These are phyloP conservation scores for Nibea albiflora DNA, from an alignment of 2,113 vertebrate species.

Conservation along the genomic window DNA sequence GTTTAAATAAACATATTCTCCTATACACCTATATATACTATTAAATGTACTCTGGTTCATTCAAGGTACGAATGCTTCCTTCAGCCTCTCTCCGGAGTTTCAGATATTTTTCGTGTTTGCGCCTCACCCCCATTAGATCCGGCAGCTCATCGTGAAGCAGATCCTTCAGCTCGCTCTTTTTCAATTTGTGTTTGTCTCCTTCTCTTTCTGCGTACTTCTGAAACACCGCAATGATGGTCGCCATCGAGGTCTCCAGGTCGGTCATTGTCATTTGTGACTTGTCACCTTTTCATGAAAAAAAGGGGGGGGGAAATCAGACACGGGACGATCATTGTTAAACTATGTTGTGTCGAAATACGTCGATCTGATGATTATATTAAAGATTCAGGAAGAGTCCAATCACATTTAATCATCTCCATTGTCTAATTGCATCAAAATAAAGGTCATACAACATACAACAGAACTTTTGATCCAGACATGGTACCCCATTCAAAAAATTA, in stretches of 20 bases:
- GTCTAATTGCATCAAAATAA: too few relatives aligned
- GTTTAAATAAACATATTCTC: background rate
- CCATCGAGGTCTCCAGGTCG: constrained; percentile 88
- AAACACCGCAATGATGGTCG: constrained; percentile 85
- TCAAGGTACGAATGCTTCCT: background rate
- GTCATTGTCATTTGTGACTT: constrained; percentile 79
- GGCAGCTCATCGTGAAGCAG: constrained; percentile 87
- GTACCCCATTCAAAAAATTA: background rate
- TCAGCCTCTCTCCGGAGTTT: background rate
- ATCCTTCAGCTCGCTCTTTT: constrained; percentile 90
- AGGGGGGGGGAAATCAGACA: background rate
- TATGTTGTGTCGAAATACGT: too few relatives aligned
- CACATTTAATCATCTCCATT: too few relatives aligned
- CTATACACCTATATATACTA: too few relatives aligned
- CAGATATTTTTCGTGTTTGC: too few relatives aligned
- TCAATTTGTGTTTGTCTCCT: constrained; percentile 90
- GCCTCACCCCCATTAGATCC: constrained; percentile 85
- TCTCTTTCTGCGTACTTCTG: constrained; percentile 89
- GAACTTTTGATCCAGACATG: too few relatives aligned
- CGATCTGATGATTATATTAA: background rate
- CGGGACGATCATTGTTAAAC: too few relatives aligned
- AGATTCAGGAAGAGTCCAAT: too few relatives aligned
- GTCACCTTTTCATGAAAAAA: background rate
- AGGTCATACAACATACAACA: too few relatives aligned
- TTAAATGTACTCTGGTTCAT: background rate